Conservation (phyloP, 2,113 vertebrate genomes). For the Otis tarda region DNA sequence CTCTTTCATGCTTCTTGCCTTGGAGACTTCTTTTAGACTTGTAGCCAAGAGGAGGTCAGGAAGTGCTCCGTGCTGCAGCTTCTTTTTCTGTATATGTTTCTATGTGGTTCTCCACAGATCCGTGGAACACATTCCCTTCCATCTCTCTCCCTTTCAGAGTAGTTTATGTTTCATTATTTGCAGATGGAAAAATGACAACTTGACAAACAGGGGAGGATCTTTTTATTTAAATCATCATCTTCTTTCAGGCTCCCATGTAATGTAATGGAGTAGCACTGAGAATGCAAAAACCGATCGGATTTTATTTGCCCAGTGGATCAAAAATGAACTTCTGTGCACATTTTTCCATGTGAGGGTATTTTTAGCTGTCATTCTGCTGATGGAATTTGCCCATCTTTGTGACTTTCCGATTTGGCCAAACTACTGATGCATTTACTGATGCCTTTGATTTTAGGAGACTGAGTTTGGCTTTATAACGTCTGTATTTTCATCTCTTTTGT, state of each 20-base stretch:
- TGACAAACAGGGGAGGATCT: constrained; percentile 59
- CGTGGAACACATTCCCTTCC: constrained; percentile 58
- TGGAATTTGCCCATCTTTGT: constrained; percentile 36
- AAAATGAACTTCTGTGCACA: neutral
- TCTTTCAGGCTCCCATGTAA: constrained; percentile 47
- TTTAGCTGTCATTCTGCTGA: constrained; percentile 41
- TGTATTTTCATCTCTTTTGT: constrained; percentile 58
- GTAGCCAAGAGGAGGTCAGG: constrained; percentile 66
- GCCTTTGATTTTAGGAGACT: constrained; percentile 57
- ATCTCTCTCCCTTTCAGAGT: constrained; percentile 40
- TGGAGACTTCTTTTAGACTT: constrained; percentile 57
- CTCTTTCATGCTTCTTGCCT: constrained; percentile 60
- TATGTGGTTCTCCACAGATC: constrained; percentile 67
- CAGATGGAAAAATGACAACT: constrained; percentile 65
- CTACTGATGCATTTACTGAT: constrained; percentile 57
- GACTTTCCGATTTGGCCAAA: constrained; percentile 44
- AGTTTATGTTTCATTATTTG: constrained; percentile 68
- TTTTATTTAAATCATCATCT: constrained; percentile 60
- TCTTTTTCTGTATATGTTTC: constrained; percentile 70
- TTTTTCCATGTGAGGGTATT: constrained; percentile 28
- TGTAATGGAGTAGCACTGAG: constrained; percentile 46
- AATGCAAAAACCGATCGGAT: constrained; percentile 45
- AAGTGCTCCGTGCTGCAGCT: constrained; percentile 62
- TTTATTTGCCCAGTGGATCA: neutral
- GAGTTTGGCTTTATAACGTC: neutral